phyloP scores from a whole-genome alignment of 2,888 invertebrate genomes.

The Erynnis tages region DNA sequence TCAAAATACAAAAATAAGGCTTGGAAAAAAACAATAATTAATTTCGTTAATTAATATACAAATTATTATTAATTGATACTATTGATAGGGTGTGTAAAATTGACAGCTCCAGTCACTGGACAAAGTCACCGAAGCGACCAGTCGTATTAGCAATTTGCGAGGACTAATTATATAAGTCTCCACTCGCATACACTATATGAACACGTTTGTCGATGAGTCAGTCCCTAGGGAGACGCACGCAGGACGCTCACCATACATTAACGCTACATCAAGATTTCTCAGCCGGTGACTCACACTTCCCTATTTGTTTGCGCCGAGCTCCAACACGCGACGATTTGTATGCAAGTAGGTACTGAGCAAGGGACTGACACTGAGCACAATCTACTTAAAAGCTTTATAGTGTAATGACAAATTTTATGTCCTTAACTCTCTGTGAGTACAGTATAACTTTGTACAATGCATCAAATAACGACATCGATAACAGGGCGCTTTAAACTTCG shows the following conservation, averaged over 20 bases:
- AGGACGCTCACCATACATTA: constrained; percentile 5
- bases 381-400: constrained; percentile 12
- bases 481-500: no score
- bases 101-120: no score
- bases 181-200: no score
- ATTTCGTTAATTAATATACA: no score
- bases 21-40: no score
- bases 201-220: constrained; percentile 15
- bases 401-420: constrained; percentile 2
- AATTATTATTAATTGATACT: no score
- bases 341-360: constrained; percentile 15
- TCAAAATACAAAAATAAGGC: no score
- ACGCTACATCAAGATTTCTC: constrained; percentile 12
- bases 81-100: no score
- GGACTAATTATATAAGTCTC: no score
- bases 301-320: neutral
- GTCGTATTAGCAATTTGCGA: no score
- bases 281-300: constrained; percentile 20
- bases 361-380: no score
- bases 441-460: neutral
- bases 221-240: constrained; percentile 1
- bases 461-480: neutral
- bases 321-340: constrained; percentile 16
- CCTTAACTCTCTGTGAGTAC: neutral
- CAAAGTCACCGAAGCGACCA: no score